Conservation (phyloP, 2,797 vertebrate species). For the Hyperoplus lanceolatus region DNA sequence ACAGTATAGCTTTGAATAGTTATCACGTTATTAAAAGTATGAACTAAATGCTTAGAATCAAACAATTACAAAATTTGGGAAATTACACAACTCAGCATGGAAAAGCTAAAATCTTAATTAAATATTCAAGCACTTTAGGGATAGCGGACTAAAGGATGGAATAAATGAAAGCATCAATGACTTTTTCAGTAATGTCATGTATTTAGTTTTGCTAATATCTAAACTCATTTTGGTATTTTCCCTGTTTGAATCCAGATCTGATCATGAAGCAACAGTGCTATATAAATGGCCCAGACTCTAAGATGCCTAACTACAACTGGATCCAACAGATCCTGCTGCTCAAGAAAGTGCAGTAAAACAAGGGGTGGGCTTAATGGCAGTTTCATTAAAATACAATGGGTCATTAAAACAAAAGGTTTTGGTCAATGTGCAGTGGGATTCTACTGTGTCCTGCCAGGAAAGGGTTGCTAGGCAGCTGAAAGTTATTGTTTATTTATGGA, state of each 20-base stretch:
- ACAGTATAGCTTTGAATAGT: too few relatives aligned
- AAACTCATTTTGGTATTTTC: neutral
- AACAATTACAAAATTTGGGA: too few relatives aligned
- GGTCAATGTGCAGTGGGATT: slow-evolving; percentile 44
- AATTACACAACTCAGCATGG: too few relatives aligned
- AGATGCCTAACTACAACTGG: neutral
- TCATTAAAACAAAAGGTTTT: slow-evolving; percentile 47
- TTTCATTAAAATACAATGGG: slow-evolving; percentile 56
- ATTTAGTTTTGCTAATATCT: neutral
- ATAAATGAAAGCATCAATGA: too few relatives aligned
- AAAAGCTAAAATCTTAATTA: too few relatives aligned
- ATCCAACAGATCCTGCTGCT: slow-evolving; percentile 29
- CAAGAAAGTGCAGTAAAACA: slow-evolving; percentile 44
- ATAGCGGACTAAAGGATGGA: too few relatives aligned
- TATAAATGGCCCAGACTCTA: neutral
- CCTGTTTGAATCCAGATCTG: neutral
- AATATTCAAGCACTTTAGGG: too few relatives aligned
- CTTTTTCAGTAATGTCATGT: too few relatives aligned
- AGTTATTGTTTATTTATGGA: slow-evolving; percentile 21
- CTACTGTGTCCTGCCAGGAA: slow-evolving; percentile 68
- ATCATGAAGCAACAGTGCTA: neutral
- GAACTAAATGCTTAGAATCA: too few relatives aligned
- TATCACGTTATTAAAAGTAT: too few relatives aligned
- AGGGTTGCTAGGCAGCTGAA: slow-evolving; percentile 43
- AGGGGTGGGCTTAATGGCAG: slow-evolving; percentile 10